A percentile compares a stretch with the other conserved stretches of the same genome.
phyloP scores from a whole-genome alignment of 2,113 vertebrate genomes.

The Prochilodus magdalenae region DNA sequence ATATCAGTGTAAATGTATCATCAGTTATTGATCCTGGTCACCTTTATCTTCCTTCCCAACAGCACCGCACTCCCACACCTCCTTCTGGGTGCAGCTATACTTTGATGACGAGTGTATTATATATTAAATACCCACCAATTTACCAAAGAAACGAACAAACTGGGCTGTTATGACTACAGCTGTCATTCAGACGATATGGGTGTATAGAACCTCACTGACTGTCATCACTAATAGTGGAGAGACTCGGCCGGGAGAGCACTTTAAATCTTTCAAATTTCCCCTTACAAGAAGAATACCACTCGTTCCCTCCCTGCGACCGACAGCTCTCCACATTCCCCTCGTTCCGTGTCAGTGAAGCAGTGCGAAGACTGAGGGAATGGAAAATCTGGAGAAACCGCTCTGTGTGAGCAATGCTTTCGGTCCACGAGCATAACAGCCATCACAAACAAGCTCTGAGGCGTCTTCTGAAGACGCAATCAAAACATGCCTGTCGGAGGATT shows the following conservation, averaged over 20 bases:
- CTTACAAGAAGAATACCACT: constrained; percentile 11
- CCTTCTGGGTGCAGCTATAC: no score
- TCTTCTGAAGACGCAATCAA: not conserved
- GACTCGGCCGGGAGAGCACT: not conserved
- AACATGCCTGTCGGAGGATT: not conserved
- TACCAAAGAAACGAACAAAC: no score
- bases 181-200: not conserved
- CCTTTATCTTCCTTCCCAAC: no score
- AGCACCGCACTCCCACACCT: no score
- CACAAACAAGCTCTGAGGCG: not conserved
- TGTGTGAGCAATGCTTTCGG: not conserved
- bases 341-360: constrained; percentile 24
- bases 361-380: not conserved
- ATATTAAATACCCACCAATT: no score
- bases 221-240: not conserved
- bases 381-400: not conserved
- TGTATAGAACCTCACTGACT: not conserved
- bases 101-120: no score
- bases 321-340: not conserved
- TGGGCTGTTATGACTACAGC: not conserved
- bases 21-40: no score
- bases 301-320: not conserved
- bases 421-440: not conserved
- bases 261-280: constrained; percentile 28
- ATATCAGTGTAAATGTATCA: no score